These are phyloP conservation scores for Varanus komodoensis DNA, from an alignment of 2,113 vertebrate species.

Conservation along the genomic window DNA sequence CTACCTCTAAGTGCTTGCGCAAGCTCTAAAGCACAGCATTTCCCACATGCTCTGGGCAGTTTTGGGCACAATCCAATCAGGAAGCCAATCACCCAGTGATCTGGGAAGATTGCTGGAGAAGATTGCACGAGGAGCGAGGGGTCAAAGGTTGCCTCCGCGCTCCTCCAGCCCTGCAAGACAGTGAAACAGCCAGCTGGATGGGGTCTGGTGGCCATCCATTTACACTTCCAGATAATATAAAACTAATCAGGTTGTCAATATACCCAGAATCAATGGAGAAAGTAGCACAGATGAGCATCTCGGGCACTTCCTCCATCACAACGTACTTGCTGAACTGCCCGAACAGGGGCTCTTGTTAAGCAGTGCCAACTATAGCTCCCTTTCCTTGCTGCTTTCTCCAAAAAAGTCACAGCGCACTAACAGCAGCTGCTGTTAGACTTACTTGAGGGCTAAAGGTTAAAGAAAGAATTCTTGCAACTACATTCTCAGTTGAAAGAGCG, in stretches of 20 bases:
- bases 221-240: background rate
- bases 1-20: too few species aligned
- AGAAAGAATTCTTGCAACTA: slow-evolving; percentile 60
- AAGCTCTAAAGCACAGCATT: too few species aligned
- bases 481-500: slow-evolving; percentile 67
- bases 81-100: too few species aligned
- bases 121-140: too few species aligned
- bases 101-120: too few species aligned
- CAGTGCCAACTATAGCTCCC: too few species aligned
- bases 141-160: too few species aligned
- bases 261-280: background rate
- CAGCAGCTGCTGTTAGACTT: slow-evolving; percentile 39
- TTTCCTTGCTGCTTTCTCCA: background rate
- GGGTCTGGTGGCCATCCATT: too few species aligned
- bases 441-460: slow-evolving; percentile 37
- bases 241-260: background rate
- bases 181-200: too few species aligned
- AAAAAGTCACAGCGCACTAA: background rate
- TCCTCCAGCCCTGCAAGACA: too few species aligned
- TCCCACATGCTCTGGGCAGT: too few species aligned
- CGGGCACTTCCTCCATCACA: background rate
- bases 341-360: background rate
- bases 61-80: too few species aligned
- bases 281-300: background rate
- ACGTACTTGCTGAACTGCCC: background rate